phyloP scores from a whole-genome alignment of 2,888 invertebrate species.

The Drosophila differens region DNA sequence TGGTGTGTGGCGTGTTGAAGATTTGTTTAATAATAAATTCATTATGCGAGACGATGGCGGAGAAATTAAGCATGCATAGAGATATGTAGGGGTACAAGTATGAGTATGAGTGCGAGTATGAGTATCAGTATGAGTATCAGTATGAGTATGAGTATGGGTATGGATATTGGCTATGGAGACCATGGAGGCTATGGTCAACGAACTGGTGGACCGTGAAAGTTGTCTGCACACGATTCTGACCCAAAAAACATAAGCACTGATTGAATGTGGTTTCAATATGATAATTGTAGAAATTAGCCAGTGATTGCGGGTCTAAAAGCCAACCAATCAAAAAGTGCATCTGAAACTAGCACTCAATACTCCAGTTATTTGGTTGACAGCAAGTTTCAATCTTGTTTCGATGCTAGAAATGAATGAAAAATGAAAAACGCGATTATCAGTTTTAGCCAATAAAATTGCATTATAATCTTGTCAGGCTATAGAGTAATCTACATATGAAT shows the following conservation, averaged over 20 bases:
- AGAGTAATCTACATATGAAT: background rate
- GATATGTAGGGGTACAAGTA: slow-evolving; percentile 45
- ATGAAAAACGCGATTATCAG: background rate
- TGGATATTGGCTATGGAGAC: slow-evolving; percentile 45
- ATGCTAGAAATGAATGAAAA: slow-evolving; percentile 2
- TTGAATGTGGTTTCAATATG: slow-evolving; percentile 53
- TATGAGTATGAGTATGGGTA: slow-evolving; percentile 34
- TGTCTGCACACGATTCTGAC: slow-evolving; percentile 74
- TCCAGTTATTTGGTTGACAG: background rate
- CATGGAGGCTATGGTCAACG: slow-evolving; percentile 65
- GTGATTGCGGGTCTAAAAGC: slow-evolving; percentile 25
- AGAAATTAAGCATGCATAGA: slow-evolving; percentile 78
- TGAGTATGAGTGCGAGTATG: slow-evolving; percentile 1
- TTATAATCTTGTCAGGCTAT: background rate
- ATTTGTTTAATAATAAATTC: slow-evolving; percentile 81
- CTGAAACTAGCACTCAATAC: slow-evolving; percentile 13
- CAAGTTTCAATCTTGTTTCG: background rate
- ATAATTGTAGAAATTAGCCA: slow-evolving; percentile 64
- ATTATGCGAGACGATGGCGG: slow-evolving; percentile 68
- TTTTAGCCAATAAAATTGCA: background rate
- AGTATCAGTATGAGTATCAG: background rate
- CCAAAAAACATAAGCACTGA: slow-evolving; percentile 40
- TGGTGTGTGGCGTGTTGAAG: slow-evolving; percentile 68
- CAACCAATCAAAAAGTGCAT: slow-evolving; percentile 5
- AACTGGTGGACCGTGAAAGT: slow-evolving; percentile 79